Evolutionary conservation across 2,888 invertebrate genomes (phyloP), one percentile per base, ranked within the genome.

Genomic region (Gerosis bhagava): DNA sequence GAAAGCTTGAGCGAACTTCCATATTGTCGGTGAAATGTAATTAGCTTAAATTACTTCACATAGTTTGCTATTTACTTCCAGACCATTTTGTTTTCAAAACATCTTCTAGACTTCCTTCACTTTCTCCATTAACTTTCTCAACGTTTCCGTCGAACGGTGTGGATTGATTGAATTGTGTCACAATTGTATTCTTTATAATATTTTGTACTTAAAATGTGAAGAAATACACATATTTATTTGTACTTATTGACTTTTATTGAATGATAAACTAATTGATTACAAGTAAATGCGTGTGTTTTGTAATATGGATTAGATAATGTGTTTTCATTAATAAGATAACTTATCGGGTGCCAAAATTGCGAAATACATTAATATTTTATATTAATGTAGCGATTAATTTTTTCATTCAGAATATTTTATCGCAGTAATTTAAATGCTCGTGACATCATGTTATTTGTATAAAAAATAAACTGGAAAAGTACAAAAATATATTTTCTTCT

Each of bases 101-200:
- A 46, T 46, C 39, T 31, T 39, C 45, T 46, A 46, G 45, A 46
- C 39, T 46, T 46, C 45, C 39, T 39, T 26, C 37, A 25, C 45
- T 46, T 46, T 46, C 46, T 26, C 46, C 46, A 8, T n/a, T 34
- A 34, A 46, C 46, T 46, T 46, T 46, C 46, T 40, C 46, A 12
- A 26, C 42, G 39, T 46, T 40, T 46, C 39, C 46, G 46, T 42
- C 42, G 32, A 40, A 19, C 34, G 26, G 32, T 26, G 39, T 40
- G 46, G 46, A 46, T 46, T 46, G 39, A 46, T 40, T 46, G 46
- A 46, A 46, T 46, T 46, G 39, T 46, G 39, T 40, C 46, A 40
- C 21, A 34, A 40, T 34, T 26, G 15, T 34, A 39, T 46, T 46
- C 32, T 46, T 46, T 46, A 26, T 32, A 26, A 46, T 46, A 46